A percentile compares a stretch with the other conserved stretches of the same genome.
These are phyloP conservation scores for Alosa alosa DNA, from an alignment of 2,113 vertebrate species.

Conservation along the genomic window DNA sequence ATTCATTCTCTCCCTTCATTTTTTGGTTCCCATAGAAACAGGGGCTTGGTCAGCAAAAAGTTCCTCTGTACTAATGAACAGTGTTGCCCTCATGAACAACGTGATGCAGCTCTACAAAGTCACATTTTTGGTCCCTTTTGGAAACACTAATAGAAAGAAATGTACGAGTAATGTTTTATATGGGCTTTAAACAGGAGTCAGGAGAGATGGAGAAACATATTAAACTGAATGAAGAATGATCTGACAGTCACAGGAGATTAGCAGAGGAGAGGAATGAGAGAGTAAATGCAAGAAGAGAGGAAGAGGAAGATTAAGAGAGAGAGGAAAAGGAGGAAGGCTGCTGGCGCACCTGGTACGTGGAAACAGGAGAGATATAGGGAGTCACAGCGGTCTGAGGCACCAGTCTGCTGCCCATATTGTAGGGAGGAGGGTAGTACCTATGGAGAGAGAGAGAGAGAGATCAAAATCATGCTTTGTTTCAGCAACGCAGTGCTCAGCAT, in stretches of 20 bases:
- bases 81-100: background rate
- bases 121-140: background rate
- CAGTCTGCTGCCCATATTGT: slow-evolving; percentile 98
- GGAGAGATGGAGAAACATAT: too few species aligned
- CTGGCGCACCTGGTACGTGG: slow-evolving; percentile 90
- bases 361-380: slow-evolving; percentile 92
- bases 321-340: background rate
- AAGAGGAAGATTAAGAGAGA: background rate
- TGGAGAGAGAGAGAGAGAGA: background rate
- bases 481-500: background rate
- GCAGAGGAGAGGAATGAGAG: too few species aligned
- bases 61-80: background rate
- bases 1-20: background rate
- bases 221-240: too few species aligned
- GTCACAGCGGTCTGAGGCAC: slow-evolving; percentile 92
- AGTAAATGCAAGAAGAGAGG: background rate
- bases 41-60: background rate
- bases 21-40: background rate
- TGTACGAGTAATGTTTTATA: too few species aligned
- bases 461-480: background rate
- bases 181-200: too few species aligned
- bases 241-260: too few species aligned
- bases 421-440: slow-evolving; percentile 58
- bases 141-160: too few species aligned
- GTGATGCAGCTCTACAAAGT: background rate